Evolutionary conservation across 2,113 vertebrate species (phyloP).

Genomic region (Thoracochromis brauschi): DNA sequence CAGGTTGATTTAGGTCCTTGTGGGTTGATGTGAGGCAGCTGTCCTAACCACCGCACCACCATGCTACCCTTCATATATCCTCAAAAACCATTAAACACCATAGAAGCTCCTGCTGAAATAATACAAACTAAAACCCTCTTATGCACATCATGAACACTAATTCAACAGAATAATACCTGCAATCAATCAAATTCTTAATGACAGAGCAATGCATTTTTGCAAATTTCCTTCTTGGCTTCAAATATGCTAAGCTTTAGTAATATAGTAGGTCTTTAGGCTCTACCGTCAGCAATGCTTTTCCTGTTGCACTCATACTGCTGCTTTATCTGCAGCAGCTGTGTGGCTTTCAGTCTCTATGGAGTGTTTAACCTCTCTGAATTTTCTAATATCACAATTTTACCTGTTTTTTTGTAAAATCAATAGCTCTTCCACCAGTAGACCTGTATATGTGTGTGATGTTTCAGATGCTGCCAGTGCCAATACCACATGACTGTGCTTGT

Average conservation of each 20-base stretch:
- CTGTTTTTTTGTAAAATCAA: neutral
- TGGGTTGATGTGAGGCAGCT: neutral
- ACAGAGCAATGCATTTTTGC: neutral
- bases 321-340: neutral
- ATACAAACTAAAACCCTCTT: neutral
- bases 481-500: neutral
- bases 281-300: neutral
- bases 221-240: neutral
- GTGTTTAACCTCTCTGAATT: neutral
- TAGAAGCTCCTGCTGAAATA: neutral
- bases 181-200: neutral
- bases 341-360: neutral
- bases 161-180: neutral
- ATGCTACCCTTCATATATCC: neutral
- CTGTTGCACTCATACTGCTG: neutral
- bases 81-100: neutral
- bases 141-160: neutral
- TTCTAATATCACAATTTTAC: neutral
- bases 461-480: neutral
- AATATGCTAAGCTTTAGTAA: neutral
- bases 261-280: neutral
- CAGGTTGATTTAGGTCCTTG: neutral
- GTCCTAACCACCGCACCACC: neutral
- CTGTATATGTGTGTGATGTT: neutral
- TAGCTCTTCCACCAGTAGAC: accelerated